phyloP scores from a whole-genome alignment of 2,888 invertebrate species.

The Anaspis maculata region DNA sequence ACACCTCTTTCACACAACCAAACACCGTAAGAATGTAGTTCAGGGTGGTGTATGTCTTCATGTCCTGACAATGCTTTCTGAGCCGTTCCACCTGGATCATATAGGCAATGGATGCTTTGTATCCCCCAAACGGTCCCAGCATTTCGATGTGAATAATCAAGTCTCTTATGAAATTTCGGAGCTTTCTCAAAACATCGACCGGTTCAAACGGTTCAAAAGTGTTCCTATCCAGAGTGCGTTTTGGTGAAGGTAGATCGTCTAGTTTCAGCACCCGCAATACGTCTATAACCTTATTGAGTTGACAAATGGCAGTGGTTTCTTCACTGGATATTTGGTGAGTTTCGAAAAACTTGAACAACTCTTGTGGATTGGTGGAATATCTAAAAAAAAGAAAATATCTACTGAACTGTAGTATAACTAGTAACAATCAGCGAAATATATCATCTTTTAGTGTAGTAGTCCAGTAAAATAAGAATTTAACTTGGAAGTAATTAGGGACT shows the following conservation, averaged over 20 bases:
- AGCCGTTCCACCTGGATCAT: slow-evolving; percentile 56
- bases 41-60: slow-evolving; percentile 21
- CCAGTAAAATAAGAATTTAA: too few relatives aligned
- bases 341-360: slow-evolving; percentile 20
- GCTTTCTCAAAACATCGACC: slow-evolving; percentile 24
- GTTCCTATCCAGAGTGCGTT: slow-evolving; percentile 3
- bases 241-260: too few relatives aligned
- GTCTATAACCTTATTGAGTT: neutral
- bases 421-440: too few relatives aligned
- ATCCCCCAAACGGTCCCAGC: slow-evolving; percentile 52
- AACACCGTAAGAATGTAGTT: slow-evolving; percentile 39
- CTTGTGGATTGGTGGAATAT: slow-evolving; percentile 45
- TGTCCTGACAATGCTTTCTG: slow-evolving; percentile 22
- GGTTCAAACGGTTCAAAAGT: slow-evolving; percentile 27
- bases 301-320: neutral
- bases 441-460: too few relatives aligned
- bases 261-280: neutral
- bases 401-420: too few relatives aligned
- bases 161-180: slow-evolving; percentile 30
- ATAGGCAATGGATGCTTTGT: slow-evolving; percentile 50
- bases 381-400: too few relatives aligned
- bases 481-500: too few relatives aligned
- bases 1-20: slow-evolving; percentile 44
- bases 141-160: slow-evolving; percentile 42
- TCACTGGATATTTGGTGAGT: neutral